Base-by-base conservation (phyloP, 2,113 vertebrate species). In the Catharus fuscescens region DNA sequence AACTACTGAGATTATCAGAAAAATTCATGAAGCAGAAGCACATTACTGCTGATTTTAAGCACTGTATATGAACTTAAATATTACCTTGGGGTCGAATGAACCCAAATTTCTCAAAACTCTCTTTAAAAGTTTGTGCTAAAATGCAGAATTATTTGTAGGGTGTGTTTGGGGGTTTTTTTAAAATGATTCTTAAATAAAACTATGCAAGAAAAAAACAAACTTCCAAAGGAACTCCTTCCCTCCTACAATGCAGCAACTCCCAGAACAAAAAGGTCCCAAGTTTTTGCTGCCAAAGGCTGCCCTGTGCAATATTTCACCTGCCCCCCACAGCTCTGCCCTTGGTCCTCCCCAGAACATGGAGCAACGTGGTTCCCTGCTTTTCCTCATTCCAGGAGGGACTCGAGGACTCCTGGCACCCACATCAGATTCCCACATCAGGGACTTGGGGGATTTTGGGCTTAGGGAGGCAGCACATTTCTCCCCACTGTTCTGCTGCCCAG, bases 281-380 rank as follows among this genome's bases (percentile, higher is more conserved):
- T 48, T 93, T 56, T 20, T 28, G 9, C 34, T 64, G 50, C 38
- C 3, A 0, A 53, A 50, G 1, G 15, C 16, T 61, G 40, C 38
- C 28, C 44, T 3, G 61, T 1, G 40, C 28, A 6, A 23, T 6
- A 5, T 25, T 47, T 57, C 25, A 31, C 34, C 77, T 38, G 11
- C 12, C 47, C 10, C 77, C 24, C 50, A 3, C 0, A 1, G 26
- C 6, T 65, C 54, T 69, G 56, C 29, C 16, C 61, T n/a, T 29
- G 9, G 60, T 34, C 2, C 23, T 23, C 24, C 56, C n/a, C 2
- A 2, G 21, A 6, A 7, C 42, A 5, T 0, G 3, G 25, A 8
- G 8, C 1, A 21, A 4, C 0, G 2, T 5, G 3, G 15, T 0
- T 90, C 71, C 38, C 50, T 15, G 52, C 14, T 34, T 23, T 17